Evolutionary conservation across 2,797 vertebrate species (phyloP), one percentile per base, ranked within the genome.

Genomic region (Tragopan temminckii): DNA sequence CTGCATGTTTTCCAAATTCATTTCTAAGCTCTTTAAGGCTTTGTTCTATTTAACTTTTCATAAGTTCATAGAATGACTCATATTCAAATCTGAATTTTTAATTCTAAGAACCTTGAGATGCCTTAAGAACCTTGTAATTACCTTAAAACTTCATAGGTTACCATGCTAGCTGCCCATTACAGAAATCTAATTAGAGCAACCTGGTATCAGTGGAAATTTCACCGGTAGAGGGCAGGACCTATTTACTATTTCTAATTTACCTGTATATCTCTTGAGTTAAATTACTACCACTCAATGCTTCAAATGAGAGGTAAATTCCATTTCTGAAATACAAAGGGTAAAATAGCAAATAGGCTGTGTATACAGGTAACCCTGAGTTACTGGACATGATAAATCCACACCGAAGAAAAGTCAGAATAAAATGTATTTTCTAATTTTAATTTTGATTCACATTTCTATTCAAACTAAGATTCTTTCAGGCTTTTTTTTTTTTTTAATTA

Each of bases 341-440:
- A 53, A 83, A 69, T 11, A 67, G 35, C 6, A 85, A 36, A 38
- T 13, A n/a, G 5, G 8, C 52, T 74, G 18, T 38, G 15, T 45
- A 18, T 58, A 11, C 11, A 45, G 11, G 42, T 83, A 91, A 12
- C 14, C 57, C 15, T 58, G 13, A 87, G 52, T 43, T 66, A 67
- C 57, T 82, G 48, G 33, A 9, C n/a, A 29, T 5, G 7, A n/a
- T 67, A 53, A 25, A 52, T 4, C 6, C 61, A 58, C 8, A 25
- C 33, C 77, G 62, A 71, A 27, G n/a, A 78, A 76, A 91, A 58
- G 8, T 53, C 20, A 5, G 35, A 33, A 12, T 79, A 64, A 76
- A 85, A 62, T 81, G 31, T 89, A 38, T 7, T 61, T 88, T 89
- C 95, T 35, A 13, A 61, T 70, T 94, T 78, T 92, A 80, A 96